phyloP scores from a whole-genome alignment of 2,113 vertebrate species.

The Apodemus sylvaticus region DNA sequence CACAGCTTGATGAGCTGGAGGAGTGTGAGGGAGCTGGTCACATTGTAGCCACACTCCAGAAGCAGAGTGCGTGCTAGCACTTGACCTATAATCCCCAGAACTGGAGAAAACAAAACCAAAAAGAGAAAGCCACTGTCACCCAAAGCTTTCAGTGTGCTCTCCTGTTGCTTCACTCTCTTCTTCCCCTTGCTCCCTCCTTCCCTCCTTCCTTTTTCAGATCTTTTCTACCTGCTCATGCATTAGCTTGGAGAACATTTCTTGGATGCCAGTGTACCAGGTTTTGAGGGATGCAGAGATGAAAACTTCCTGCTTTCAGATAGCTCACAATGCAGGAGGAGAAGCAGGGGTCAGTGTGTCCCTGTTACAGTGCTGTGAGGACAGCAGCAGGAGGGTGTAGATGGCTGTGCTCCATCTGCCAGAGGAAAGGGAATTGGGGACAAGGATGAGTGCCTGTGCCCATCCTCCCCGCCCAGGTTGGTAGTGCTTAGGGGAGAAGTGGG shows the following conservation, averaged over 20 bases:
- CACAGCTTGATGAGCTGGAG: neutral
- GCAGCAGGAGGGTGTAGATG: neutral
- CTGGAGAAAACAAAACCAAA: neutral
- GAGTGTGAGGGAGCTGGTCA: neutral
- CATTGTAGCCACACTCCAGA: neutral
- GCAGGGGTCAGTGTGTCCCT: neutral
- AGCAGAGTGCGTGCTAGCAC: neutral
- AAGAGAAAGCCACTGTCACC: neutral
- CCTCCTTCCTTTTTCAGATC: neutral
- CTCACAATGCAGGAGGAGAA: neutral
- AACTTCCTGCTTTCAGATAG: neutral
- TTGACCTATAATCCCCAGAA: neutral
- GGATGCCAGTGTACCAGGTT: too few relatives aligned
- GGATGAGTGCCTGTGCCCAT: neutral
- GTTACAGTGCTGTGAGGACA: fast-evolving
- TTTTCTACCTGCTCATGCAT: neutral
- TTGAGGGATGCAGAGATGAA: neutral
- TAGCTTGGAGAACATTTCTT: neutral
- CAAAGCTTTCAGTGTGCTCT: neutral
- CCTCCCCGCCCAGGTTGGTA: neutral
- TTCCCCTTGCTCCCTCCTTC: neutral
- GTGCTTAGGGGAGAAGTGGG: neutral
- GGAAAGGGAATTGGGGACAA: neutral
- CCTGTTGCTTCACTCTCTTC: neutral
- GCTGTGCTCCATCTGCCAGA: neutral